Evolutionary conservation across 1,140 invertebrate genomes (phyloP).

Genomic region (Homalodisca vitripennis): DNA sequence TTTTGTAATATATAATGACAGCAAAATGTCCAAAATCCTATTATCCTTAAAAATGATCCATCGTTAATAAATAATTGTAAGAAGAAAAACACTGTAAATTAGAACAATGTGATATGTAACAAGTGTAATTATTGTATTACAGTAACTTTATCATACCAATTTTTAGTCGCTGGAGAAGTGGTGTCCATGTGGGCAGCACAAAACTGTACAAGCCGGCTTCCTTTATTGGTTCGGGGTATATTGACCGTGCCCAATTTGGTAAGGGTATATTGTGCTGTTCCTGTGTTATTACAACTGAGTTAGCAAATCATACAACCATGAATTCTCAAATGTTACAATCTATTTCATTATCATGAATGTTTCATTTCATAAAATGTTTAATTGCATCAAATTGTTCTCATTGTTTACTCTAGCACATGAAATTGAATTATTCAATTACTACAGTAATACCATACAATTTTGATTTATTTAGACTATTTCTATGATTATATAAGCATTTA

Average conservation of each 20-base stretch:
- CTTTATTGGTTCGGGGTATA: constrained; percentile 57
- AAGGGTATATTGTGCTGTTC: constrained; percentile 65
- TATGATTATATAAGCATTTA: no score
- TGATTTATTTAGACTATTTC: no score
- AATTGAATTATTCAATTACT: no score
- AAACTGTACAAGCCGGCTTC: constrained; percentile 57
- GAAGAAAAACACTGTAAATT: not conserved
- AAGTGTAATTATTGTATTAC: not conserved
- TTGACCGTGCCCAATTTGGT: constrained; percentile 66
- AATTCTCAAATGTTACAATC: not conserved
- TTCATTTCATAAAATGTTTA: no score
- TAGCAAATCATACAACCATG: no score
- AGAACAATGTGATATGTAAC: not conserved
- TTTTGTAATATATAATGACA: no score
- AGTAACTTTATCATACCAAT: constrained; percentile 45
- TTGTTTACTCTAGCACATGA: no score
- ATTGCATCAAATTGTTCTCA: no score
- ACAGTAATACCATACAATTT: no score
- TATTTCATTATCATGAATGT: not conserved
- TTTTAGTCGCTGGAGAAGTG: constrained; percentile 53
- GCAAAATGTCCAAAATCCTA: no score
- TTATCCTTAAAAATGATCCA: not conserved
- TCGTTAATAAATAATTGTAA: not conserved
- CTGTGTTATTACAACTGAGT: no score
- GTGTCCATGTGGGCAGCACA: constrained; percentile 50